Evolutionary conservation across 2,888 invertebrate genomes (phyloP).

Genomic region (Ramazzottius varieornatus): DNA sequence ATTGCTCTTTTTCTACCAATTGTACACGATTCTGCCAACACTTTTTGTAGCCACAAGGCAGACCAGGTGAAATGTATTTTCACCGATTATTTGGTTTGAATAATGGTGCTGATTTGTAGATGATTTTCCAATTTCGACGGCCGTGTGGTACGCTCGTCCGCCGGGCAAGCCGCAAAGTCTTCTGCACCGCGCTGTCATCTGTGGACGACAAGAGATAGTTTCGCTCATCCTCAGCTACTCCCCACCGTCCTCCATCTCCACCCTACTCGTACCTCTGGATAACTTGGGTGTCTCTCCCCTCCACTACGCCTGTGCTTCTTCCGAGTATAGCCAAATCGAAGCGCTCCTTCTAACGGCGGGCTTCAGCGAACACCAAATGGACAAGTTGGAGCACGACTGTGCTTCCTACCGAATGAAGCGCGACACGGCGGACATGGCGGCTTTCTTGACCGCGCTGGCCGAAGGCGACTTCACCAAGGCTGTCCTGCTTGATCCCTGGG

Average conservation of each 20-base stretch:
- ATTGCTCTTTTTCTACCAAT: too few species aligned
- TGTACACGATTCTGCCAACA: too few species aligned
- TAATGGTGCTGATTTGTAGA: not conserved
- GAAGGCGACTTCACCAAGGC: not conserved
- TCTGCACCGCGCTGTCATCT: not conserved
- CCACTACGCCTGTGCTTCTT: not conserved
- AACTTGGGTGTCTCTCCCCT: not conserved
- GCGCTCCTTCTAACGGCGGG: not conserved
- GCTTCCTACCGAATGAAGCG: conserved; percentile 3
- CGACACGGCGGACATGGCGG: not conserved
- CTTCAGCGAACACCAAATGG: not conserved
- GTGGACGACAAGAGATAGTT: not conserved
- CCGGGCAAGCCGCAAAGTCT: not conserved
- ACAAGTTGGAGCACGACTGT: not conserved
- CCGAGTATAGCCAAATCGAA: not conserved
- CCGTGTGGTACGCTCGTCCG: not conserved
- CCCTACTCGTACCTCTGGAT: not conserved
- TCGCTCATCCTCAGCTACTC: not conserved
- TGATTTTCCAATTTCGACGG: not conserved
- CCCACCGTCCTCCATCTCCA: not conserved
- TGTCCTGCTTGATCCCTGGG: not conserved
- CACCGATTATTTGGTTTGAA: too few species aligned
- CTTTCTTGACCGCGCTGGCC: not conserved
- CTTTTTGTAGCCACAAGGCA: too few species aligned
- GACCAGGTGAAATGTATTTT: too few species aligned